Evolutionary conservation across 2,797 vertebrate genomes (phyloP), one percentile per base, ranked within the genome.

Genomic region (Pantherophis vulpinus): DNA sequence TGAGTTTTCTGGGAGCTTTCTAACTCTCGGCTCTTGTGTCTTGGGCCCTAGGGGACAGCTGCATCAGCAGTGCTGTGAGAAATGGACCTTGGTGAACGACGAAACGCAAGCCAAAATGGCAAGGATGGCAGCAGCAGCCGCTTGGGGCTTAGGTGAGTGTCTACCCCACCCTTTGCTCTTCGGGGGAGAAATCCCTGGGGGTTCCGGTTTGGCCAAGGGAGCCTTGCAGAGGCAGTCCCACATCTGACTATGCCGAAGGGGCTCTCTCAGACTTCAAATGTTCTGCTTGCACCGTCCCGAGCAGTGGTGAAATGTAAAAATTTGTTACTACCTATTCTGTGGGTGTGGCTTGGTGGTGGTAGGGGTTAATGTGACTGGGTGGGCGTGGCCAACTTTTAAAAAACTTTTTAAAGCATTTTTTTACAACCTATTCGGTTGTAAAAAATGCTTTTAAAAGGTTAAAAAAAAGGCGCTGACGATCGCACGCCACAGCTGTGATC

Each of bases 31-130:
- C 95, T 97, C 94, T 94, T 54, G 8, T 60, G 32, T 83, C 37
- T 93, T 23, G 93, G 47, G 54, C 86, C 91, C 95, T 94, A 99
- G 99, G 99, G 99, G 99, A 1, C 99, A 99, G 97, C 98, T 99
- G 87, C 99, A 99, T 96, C 99, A 99, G 97, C 99, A 99, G 83
- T 99, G 99, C 98, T 99, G 99, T 95, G 99, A 99, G 91, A 99
- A 99, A 95, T 99, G 99, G 99, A 99, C 99, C 0, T 98, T 99
- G 96, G 99, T 99, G 89, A 99, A 98, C 1, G 99, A 99, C 94
- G 99, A 99, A 94, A 99, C 99, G 11, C 99, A 99, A 95, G 99
- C 99, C 87, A 99, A 99, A 97, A 99, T 99, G 99, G 99, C 99
- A 4, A 98, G 99, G 51, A 99, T 99, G 99, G 99, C 99, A 23